phyloP scores from a whole-genome alignment of 2,113 vertebrate species.

The Hiodon tergisus region DNA sequence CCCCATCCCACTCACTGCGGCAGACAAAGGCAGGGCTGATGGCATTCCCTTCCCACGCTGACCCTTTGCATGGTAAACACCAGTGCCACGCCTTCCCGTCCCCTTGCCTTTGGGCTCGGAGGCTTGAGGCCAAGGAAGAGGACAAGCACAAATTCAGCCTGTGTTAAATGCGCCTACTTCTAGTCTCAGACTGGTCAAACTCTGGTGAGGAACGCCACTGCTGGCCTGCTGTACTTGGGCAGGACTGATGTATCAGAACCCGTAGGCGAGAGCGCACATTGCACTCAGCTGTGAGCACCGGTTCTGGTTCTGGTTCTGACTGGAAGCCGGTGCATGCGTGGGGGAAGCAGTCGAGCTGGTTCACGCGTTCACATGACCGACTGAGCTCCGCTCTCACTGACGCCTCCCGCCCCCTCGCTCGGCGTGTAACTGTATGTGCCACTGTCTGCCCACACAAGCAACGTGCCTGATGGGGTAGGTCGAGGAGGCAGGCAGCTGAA shows the following conservation, averaged over 20 bases:
- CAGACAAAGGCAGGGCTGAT: constrained; percentile 21
- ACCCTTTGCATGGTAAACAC: constrained; percentile 2
- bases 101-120: too few relatives aligned
- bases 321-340: too few relatives aligned
- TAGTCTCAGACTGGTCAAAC: too few relatives aligned
- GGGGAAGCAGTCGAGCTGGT: neutral
- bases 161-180: too few relatives aligned
- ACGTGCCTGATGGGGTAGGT: neutral
- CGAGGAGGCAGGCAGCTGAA: neutral
- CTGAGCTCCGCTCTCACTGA: neutral
- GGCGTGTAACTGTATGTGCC: neutral
- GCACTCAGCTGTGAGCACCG: neutral
- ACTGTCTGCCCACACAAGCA: neutral
- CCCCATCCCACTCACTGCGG: constrained; percentile 20
- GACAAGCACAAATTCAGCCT: too few relatives aligned
- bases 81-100: too few relatives aligned
- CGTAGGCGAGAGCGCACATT: neutral
- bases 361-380: neutral
- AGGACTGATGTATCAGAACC: too few relatives aligned
- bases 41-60: constrained; percentile 18
- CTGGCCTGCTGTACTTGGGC: too few relatives aligned
- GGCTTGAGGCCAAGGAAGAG: too few relatives aligned
- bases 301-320: too few relatives aligned
- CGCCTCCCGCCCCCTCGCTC: neutral
- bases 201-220: too few relatives aligned